Percentiles rank a stretch among this genome's conserved stretches.
Conservation (phyloP, 2,888 invertebrate genomes). For the Sympetrum striolatum region DNA sequence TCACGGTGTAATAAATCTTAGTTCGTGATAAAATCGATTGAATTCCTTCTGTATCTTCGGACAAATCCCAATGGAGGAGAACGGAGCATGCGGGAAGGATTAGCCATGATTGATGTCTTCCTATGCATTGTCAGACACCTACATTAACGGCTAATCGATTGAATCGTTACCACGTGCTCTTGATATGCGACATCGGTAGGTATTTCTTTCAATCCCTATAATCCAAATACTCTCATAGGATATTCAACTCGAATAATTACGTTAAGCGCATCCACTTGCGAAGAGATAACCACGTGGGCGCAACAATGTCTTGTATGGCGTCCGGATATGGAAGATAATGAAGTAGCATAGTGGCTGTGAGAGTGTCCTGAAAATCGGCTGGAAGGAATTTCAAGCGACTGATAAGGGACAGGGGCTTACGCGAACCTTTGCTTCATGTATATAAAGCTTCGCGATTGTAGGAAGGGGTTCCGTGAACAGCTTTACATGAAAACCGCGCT, state of each 20-base stretch:
- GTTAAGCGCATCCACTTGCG: no score
- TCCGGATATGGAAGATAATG: no score
- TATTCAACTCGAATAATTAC: not conserved
- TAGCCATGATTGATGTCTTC: not conserved
- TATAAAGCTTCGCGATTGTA: no score
- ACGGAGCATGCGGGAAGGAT: not conserved
- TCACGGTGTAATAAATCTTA: not conserved
- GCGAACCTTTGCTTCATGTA: no score
- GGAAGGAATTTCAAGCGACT: no score
- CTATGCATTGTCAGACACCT: not conserved
- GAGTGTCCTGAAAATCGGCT: no score
- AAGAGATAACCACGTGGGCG: no score
- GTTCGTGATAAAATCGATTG: not conserved
- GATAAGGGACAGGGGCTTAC: no score
- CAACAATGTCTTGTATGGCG: no score
- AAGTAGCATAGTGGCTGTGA: no score
- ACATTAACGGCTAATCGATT: not conserved
- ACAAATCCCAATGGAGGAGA: not conserved
- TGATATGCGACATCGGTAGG: not conserved
- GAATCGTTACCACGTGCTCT: not conserved
- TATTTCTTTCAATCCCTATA: not conserved
- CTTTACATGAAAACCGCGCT: no score
- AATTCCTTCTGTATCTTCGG: not conserved
- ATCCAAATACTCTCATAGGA: not conserved
- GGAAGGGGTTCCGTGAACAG: no score